Evolutionary conservation across 2,113 vertebrate genomes (phyloP).

Genomic region (Girardinichthys multiradiatus): DNA sequence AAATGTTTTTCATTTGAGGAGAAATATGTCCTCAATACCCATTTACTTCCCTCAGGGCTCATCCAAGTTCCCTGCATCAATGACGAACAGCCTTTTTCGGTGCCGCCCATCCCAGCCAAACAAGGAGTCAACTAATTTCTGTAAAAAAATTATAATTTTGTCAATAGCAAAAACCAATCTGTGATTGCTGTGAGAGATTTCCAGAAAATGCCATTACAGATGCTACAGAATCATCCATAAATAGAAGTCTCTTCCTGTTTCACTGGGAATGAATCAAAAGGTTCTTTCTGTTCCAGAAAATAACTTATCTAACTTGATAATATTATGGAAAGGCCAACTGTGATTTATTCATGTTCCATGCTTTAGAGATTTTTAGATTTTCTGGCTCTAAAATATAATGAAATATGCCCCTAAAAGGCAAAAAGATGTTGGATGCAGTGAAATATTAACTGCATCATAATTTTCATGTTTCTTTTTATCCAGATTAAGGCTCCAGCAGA

Average conservation of each 20-base stretch:
- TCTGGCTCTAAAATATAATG: not conserved
- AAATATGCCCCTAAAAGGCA: not conserved
- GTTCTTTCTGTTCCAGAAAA: not conserved
- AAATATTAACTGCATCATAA: slow-evolving; percentile 20
- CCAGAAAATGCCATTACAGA: not conserved
- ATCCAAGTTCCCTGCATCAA: too few relatives aligned
- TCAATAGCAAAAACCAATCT: not conserved
- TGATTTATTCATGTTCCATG: not conserved
- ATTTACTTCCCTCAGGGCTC: too few relatives aligned
- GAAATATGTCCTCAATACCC: too few relatives aligned
- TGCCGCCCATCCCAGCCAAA: too few relatives aligned
- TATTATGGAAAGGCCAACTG: not conserved
- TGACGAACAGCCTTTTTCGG: too few relatives aligned
- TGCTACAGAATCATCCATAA: not conserved
- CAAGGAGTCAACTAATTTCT: not conserved
- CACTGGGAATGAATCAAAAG: too few relatives aligned
- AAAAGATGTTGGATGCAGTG: slow-evolving; percentile 29
- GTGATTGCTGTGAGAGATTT: not conserved
- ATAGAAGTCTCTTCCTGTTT: not conserved
- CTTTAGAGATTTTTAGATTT: not conserved
- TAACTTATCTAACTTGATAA: not conserved
- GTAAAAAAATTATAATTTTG: not conserved
- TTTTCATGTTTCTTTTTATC: slow-evolving; percentile 29
- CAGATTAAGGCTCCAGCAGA: slow-evolving; percentile 35
- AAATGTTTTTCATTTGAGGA: too few relatives aligned